These are phyloP conservation scores for Drosophila repleta DNA, from an alignment of 1,140 invertebrate genomes.

Conservation along the genomic window DNA sequence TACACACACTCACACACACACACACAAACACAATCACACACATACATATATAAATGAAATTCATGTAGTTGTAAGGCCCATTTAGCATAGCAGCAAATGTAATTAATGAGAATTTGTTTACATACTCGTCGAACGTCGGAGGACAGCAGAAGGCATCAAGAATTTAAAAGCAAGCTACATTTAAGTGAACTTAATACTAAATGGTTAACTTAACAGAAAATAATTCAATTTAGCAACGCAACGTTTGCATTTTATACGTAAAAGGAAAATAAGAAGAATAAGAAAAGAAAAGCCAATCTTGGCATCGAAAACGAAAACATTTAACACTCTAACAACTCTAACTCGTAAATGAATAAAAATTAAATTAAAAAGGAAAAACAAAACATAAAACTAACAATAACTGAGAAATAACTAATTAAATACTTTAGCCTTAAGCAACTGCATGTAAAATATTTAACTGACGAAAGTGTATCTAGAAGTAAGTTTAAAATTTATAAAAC, in stretches of 20 bases:
- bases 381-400: constrained; percentile 46
- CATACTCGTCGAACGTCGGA: constrained; percentile 24
- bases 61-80: constrained; percentile 63
- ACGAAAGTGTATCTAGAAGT: constrained; percentile 56
- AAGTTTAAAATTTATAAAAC: constrained; percentile 70
- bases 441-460: constrained; percentile 79
- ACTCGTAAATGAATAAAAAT: constrained; percentile 32
- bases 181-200: constrained; percentile 63
- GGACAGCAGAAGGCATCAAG: constrained; percentile 34
- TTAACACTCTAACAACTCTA: constrained; percentile 30
- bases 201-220: constrained; percentile 56
- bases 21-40: constrained; percentile 22
- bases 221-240: constrained; percentile 73
- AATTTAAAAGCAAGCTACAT: constrained; percentile 66
- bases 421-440: constrained; percentile 63
- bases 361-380: too few relatives aligned
- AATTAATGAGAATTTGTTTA: constrained; percentile 53
- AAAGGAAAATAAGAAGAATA: not conserved
- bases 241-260: constrained; percentile 79
- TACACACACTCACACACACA: constrained; percentile 43
- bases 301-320: constrained; percentile 24
- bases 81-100: constrained; percentile 69
- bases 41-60: constrained; percentile 57
- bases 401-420: constrained; percentile 46
- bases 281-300: constrained; percentile 2